Conservation (phyloP, 2,797 vertebrate genomes). For the Protosalanx chinensis region DNA sequence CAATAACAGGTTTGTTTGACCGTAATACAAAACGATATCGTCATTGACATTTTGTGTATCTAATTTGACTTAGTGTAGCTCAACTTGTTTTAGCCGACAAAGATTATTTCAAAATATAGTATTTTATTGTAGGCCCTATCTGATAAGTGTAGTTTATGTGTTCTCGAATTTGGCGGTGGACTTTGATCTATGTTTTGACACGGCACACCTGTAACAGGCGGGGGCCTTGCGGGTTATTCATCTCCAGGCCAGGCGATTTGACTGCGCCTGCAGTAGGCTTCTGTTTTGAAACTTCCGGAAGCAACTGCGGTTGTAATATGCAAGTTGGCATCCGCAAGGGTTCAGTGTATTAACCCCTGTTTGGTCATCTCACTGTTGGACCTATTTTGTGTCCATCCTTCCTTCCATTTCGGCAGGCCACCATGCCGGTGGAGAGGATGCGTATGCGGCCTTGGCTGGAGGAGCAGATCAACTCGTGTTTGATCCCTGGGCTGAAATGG, state of each 20-base stretch:
- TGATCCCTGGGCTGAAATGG: conserved; percentile 94
- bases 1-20: no score
- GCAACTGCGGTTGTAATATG: neutral
- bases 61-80: no score
- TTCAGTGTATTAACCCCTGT: neutral
- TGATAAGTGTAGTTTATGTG: no score
- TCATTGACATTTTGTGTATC: no score
- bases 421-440: conserved; percentile 98
- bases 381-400: no score
- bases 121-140: no score
- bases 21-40: no score
- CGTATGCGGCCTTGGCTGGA: conserved; percentile 98
- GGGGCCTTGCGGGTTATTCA: neutral
- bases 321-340: neutral
- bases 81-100: no score
- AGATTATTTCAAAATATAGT: no score
- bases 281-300: no score
- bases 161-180: neutral
- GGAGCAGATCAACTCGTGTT: conserved; percentile 92
- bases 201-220: neutral
- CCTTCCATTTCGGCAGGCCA: conserved; percentile 55
- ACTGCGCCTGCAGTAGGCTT: neutral
- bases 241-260: neutral
- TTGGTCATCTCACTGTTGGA: neutral
- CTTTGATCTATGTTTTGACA: neutral